These are phyloP conservation scores for Ferdinandea cuprea DNA, from an alignment of 2,888 invertebrate genomes.

Conservation along the genomic window DNA sequence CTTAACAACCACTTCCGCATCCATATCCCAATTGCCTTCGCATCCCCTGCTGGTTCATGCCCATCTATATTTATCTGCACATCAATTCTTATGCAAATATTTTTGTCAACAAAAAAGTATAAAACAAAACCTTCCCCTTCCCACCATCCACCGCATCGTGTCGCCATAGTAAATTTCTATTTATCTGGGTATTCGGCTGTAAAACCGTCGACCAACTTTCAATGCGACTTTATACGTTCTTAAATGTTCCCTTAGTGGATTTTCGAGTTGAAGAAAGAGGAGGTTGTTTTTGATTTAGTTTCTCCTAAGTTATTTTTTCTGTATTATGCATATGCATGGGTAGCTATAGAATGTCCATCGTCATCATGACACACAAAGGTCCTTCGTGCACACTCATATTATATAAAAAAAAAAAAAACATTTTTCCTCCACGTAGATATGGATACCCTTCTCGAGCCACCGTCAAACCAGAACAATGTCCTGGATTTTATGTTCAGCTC, in stretches of 20 bases:
- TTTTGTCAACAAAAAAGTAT: slow-evolving; percentile 39
- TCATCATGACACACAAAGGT: slow-evolving; percentile 49
- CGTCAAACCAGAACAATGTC: slow-evolving; percentile 35
- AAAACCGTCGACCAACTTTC: slow-evolving; percentile 40
- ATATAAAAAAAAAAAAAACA: slow-evolving; percentile 59
- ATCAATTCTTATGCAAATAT: slow-evolving; percentile 70
- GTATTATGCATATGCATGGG: slow-evolving; percentile 53
- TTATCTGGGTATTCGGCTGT: slow-evolving; percentile 47
- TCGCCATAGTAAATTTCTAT: slow-evolving; percentile 23
- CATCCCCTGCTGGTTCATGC: background rate
- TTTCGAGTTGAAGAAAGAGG: background rate
- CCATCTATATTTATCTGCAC: slow-evolving; percentile 37
- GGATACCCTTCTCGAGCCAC: background rate
- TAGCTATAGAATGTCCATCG: slow-evolving; percentile 42
- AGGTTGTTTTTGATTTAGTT: slow-evolving; percentile 3
- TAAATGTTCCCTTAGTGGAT: slow-evolving; percentile 34
- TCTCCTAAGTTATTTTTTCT: background rate
- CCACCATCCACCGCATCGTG: background rate
- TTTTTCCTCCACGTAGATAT: slow-evolving; percentile 1
- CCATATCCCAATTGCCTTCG: background rate
- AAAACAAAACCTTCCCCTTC: no score
- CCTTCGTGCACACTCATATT: slow-evolving; percentile 56
- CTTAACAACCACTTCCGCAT: slow-evolving; percentile 36
- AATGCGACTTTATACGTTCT: slow-evolving; percentile 25
- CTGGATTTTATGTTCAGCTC: slow-evolving; percentile 45